Conservation (phyloP, 2,113 vertebrate species). For the Aramus guarauna region DNA sequence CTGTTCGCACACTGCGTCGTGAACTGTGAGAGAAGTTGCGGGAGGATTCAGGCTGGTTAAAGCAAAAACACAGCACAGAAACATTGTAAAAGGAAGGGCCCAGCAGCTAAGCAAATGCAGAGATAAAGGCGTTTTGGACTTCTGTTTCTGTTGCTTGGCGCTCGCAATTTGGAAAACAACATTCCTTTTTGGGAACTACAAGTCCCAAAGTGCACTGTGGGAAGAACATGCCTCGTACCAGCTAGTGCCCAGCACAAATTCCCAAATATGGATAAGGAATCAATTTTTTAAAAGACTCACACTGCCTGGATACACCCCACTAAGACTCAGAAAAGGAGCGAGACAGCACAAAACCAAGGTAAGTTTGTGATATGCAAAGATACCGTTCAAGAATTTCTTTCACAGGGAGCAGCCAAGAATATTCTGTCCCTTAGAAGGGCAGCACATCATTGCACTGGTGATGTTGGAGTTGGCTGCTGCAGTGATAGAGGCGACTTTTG, state of each 20-base stretch:
- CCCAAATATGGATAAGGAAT: conserved; percentile 77
- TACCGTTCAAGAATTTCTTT: neutral
- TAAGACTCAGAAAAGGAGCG: neutral
- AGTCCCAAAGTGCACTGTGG: conserved; percentile 63
- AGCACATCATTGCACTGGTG: neutral
- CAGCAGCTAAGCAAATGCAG: neutral
- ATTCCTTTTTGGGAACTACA: conserved; percentile 59
- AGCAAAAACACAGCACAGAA: neutral
- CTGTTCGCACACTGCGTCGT: rapidly evolving
- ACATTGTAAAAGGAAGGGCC: neutral
- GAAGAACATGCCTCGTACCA: conserved; percentile 28
- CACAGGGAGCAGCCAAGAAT: neutral
- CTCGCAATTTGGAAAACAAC: conserved; percentile 11
- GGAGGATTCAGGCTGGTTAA: neutral
- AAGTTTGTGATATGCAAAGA: neutral
- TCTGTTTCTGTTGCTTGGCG: neutral
- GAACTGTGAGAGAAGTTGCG: neutral
- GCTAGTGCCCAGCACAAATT: conserved; percentile 65
- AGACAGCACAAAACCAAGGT: conserved; percentile 38
- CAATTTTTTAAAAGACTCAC: conserved; percentile 58
- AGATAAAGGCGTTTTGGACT: neutral
- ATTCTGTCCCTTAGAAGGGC: neutral
- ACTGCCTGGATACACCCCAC: neutral
- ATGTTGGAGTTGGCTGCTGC: neutral
- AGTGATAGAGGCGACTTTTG: neutral